These are phyloP conservation scores for Corvus cornix DNA, from an alignment of 2,113 vertebrate species.

Conservation along the genomic window DNA sequence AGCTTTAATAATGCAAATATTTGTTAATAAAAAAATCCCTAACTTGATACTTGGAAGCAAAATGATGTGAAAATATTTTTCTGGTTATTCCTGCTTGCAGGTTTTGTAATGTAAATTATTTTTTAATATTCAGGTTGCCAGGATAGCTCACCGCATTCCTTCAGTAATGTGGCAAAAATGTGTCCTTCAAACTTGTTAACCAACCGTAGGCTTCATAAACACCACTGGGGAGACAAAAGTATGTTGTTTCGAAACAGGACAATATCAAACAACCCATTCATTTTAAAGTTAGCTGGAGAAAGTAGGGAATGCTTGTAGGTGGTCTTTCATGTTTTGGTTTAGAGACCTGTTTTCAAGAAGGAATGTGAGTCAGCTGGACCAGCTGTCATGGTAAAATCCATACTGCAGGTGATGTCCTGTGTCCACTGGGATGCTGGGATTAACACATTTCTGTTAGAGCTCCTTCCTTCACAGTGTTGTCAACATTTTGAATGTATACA, in stretches of 20 bases:
- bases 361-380: background rate
- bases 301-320: background rate
- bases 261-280: background rate
- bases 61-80: background rate
- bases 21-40: background rate
- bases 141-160: background rate
- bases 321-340: slow-evolving; percentile 3
- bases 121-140: background rate
- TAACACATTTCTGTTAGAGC: background rate
- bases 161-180: slow-evolving; percentile 1
- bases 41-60: background rate
- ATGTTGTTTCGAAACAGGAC: background rate
- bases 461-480: background rate
- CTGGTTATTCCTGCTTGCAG: background rate
- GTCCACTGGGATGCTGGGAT: background rate
- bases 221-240: background rate
- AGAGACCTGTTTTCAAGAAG: background rate
- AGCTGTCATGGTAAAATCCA: background rate
- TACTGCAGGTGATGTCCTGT: background rate
- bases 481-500: background rate
- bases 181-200: background rate
- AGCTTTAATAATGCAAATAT: background rate
- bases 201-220: background rate
- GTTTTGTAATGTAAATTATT: background rate
- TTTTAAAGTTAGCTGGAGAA: background rate